Conservation (phyloP, 2,113 vertebrate species). For the Progne subis region DNA sequence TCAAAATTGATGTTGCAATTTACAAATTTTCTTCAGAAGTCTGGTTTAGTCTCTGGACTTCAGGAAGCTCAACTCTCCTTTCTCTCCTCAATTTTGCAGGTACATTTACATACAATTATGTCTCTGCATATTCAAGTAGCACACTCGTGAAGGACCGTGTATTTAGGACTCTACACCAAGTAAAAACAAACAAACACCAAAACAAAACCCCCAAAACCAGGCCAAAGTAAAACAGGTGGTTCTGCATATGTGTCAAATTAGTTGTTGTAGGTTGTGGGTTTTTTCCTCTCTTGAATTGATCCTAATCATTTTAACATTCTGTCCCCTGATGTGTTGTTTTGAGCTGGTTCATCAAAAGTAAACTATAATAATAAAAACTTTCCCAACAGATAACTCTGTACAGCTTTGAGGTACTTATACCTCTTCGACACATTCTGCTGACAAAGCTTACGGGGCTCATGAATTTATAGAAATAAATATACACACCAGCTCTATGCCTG, state of each 20-base stretch:
- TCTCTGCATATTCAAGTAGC: fast-evolving
- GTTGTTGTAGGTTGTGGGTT: background rate
- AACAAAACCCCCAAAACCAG: fast-evolving
- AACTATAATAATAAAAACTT: background rate
- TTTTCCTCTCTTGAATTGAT: background rate
- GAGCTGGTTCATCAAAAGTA: background rate
- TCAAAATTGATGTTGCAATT: background rate
- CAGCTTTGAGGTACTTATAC: background rate
- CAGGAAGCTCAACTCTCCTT: background rate
- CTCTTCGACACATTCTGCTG: background rate
- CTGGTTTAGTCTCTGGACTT: background rate
- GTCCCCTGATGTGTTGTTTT: background rate
- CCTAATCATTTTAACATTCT: background rate
- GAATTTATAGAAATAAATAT: background rate
- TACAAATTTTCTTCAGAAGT: background rate
- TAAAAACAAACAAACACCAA: background rate
- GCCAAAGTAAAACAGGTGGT: background rate
- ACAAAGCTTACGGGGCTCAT: background rate
- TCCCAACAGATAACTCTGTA: background rate
- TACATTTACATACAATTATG: background rate
- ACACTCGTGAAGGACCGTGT: background rate
- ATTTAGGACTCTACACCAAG: background rate
- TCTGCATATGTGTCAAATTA: background rate
- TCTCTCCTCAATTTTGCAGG: background rate
- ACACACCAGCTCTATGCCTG: background rate